These are phyloP conservation scores for Andrena marginata DNA, from an alignment of 2,888 invertebrate species.

Conservation along the genomic window DNA sequence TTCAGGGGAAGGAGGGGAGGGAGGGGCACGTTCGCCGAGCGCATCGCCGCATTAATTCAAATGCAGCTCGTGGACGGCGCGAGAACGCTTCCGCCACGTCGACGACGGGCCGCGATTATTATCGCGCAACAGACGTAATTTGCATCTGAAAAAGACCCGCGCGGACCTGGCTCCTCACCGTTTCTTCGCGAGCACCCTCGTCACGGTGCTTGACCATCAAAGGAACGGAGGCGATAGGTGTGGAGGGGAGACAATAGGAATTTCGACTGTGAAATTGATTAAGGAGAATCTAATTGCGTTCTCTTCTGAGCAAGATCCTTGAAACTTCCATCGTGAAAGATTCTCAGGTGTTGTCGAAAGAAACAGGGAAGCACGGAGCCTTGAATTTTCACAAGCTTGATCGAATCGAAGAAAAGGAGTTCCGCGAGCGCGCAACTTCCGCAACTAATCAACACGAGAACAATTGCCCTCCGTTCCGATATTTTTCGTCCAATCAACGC, in stretches of 20 bases:
- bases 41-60: conserved; percentile 58
- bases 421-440: no score
- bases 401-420: no score
- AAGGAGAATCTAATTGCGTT: no score
- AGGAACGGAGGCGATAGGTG: no score
- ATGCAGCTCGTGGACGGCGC: conserved; percentile 54
- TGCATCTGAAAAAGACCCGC: conserved; percentile 61
- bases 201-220: no score
- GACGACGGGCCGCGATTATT: conserved; percentile 60
- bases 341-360: no score
- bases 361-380: no score
- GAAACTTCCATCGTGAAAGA: no score
- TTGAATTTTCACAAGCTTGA: no score
- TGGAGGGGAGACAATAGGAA: no score
- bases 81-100: conserved; percentile 56
- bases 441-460: neutral
- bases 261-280: no score
- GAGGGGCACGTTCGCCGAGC: conserved; percentile 33
- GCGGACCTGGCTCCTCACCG: conserved; percentile 11
- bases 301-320: no score
- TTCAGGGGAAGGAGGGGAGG: conserved; percentile 16
- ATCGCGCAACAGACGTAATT: conserved; percentile 62
- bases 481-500: conserved; percentile 11
- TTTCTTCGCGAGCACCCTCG: conserved; percentile 4
- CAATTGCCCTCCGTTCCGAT: conserved; percentile 1